phyloP scores from a whole-genome alignment of 1,140 invertebrate species.

The Brachionus asplanchnoidis region DNA sequence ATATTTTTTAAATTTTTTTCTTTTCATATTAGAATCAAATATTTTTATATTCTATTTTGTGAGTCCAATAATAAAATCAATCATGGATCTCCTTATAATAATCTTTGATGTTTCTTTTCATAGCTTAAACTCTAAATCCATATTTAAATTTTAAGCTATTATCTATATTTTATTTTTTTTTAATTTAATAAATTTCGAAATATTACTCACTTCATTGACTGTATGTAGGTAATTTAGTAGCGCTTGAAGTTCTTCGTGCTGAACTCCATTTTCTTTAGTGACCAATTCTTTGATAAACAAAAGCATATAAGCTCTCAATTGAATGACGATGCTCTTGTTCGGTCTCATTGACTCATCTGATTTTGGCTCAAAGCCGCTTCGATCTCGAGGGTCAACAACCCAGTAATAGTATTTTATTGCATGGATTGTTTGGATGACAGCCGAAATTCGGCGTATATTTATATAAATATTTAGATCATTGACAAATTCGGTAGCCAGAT shows the following conservation, averaged over 20 bases:
- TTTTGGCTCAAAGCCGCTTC: constrained; percentile 89
- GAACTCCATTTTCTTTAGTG: constrained; percentile 89
- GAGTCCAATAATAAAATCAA: too few species aligned
- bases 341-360: constrained; percentile 71
- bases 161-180: too few species aligned
- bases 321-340: constrained; percentile 83
- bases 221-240: constrained; percentile 95
- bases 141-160: too few species aligned
- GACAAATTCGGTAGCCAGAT: constrained; percentile 93
- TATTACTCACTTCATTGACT: constrained; percentile 63
- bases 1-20: too few species aligned
- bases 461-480: constrained; percentile 94
- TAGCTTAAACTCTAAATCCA: too few species aligned
- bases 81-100: too few species aligned
- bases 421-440: constrained; percentile 93
- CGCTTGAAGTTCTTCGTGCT: constrained; percentile 95
- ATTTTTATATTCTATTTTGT: too few species aligned
- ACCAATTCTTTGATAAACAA: constrained; percentile 92
- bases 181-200: too few species aligned
- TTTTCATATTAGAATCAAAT: too few species aligned
- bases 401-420: constrained; percentile 98
- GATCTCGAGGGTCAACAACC: constrained; percentile 87
- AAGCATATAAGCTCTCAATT: constrained; percentile 87
- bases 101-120: too few species aligned
- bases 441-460: constrained; percentile 89